Evolutionary conservation across 2,113 vertebrate species (phyloP).

Genomic region (Petroica traversi): DNA sequence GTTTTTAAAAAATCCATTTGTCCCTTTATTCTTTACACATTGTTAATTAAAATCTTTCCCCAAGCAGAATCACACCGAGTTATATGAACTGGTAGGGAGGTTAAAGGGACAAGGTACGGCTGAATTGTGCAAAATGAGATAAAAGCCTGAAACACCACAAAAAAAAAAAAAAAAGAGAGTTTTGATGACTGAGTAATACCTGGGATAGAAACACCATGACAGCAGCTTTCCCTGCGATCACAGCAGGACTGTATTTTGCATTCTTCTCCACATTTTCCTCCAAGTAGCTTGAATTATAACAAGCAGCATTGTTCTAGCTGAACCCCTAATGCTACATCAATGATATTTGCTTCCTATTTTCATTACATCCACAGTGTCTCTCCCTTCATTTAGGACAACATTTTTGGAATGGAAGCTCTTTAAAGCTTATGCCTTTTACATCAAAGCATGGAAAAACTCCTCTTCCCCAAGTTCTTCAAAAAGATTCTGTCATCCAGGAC

Average conservation of each 20-base stretch:
- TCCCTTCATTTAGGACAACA: slow-evolving; percentile 22
- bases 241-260: slow-evolving; percentile 56
- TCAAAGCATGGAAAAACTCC: slow-evolving; percentile 31
- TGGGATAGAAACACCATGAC: slow-evolving; percentile 13
- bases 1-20: background rate
- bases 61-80: slow-evolving; percentile 67
- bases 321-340: slow-evolving; percentile 27
- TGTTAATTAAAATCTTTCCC: slow-evolving; percentile 75
- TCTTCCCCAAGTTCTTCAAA: slow-evolving; percentile 15
- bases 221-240: slow-evolving; percentile 7
- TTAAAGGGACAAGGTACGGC: slow-evolving; percentile 29
- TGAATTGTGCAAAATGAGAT: slow-evolving; percentile 45
- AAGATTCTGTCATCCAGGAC: background rate
- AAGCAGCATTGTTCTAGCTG: slow-evolving; percentile 50
- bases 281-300: slow-evolving; percentile 38
- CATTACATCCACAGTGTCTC: background rate
- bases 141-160: slow-evolving; percentile 5
- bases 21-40: slow-evolving; percentile 45
- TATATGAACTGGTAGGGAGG: slow-evolving; percentile 50
- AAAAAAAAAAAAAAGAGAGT: background rate
- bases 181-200: slow-evolving; percentile 40
- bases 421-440: slow-evolving; percentile 1
- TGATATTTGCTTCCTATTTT: slow-evolving; percentile 19
- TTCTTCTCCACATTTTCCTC: slow-evolving; percentile 27
- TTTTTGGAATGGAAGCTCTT: slow-evolving; percentile 41